Evolutionary conservation across 92 coral and sea anemone genomes (phyloP), one percentile per base, ranked within the genome.

Genomic region (Plumapathes pennacea): DNA sequence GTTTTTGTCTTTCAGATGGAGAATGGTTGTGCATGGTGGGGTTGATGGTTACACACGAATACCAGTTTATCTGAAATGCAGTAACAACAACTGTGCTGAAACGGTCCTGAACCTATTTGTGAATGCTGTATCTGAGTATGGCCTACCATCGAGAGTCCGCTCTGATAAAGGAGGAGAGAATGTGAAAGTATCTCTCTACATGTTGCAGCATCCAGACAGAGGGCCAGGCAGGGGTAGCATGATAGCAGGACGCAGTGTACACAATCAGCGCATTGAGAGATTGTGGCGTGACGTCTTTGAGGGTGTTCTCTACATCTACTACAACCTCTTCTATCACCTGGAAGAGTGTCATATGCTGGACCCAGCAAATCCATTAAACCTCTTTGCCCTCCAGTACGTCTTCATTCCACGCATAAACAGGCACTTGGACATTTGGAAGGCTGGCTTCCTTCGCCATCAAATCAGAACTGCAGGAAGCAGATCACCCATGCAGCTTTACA

Each of bases 171-270:
- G 83, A 31, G 89, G 83, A 25, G 89, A 83, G 50, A 76, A 69
- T 50, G 57, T 55, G 5, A 47, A 9, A 13, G 84, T 76, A 10
- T 74, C 84, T 4, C 47, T 53, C 32, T 74, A 20, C 48, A 76
- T 83, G 80, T 46, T 81, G 23, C 26, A 59, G 21, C 67, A 74
- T 66, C 72, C 88, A 6, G 40, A 26, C 15, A 23, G 82, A 24
- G 88, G 88, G 10, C 82, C 82, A 34, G 83, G 82, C 18, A 46
- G 78, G 21, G 88, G 83, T 18, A 74, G 88, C 55, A 74, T 81
- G 82, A 67, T 81, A 5, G 62, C 59, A 21, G 82, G 88, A 4
- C 36, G 52, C 32, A 74, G 82, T 36, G 60, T 72, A 20, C 82
- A 81, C 21, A 81, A 73, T 46, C 87, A 80, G 38, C 29, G 81